phyloP scores from a whole-genome alignment of 2,113 vertebrate genomes.

The Xiphophorus maculatus region DNA sequence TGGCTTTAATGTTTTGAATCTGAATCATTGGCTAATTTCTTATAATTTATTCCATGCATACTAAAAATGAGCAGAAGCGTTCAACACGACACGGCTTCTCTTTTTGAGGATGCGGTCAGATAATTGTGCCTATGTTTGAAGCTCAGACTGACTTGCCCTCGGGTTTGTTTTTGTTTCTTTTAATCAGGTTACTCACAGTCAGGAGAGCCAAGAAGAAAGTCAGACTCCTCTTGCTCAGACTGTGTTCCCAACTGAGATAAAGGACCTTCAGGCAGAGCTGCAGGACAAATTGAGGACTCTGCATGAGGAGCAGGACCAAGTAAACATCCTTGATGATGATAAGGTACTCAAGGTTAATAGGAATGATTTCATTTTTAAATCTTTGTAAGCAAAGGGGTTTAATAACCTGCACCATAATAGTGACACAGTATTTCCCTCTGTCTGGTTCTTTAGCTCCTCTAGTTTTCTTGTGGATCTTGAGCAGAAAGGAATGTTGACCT shows the following conservation, averaged over 20 bases:
- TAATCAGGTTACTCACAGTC: constrained; percentile 48
- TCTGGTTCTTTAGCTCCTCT: background rate
- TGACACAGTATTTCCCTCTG: background rate
- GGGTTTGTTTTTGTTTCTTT: background rate
- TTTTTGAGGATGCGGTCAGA: constrained; percentile 1
- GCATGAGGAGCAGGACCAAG: constrained; percentile 83
- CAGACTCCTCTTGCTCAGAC: constrained; percentile 15
- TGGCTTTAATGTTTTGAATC: background rate
- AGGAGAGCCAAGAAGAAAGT: constrained; percentile 41
- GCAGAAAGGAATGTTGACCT: background rate
- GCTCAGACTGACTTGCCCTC: background rate
- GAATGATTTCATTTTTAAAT: background rate
- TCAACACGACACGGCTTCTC: background rate
- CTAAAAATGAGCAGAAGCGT: background rate
- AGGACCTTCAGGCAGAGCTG: constrained; percentile 83
- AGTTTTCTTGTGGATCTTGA: background rate
- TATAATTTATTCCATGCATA: background rate
- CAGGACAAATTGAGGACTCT: constrained; percentile 81
- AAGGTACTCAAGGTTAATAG: constrained; percentile 79
- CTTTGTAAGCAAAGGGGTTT: no score
- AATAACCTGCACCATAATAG: background rate
- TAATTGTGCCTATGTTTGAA: background rate
- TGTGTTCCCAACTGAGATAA: constrained; percentile 64
- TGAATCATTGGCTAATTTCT: background rate
- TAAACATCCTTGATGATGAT: constrained; percentile 81